These are phyloP conservation scores for Euwallacea fornicatus DNA, from an alignment of 1,140 invertebrate genomes.

Conservation along the genomic window DNA sequence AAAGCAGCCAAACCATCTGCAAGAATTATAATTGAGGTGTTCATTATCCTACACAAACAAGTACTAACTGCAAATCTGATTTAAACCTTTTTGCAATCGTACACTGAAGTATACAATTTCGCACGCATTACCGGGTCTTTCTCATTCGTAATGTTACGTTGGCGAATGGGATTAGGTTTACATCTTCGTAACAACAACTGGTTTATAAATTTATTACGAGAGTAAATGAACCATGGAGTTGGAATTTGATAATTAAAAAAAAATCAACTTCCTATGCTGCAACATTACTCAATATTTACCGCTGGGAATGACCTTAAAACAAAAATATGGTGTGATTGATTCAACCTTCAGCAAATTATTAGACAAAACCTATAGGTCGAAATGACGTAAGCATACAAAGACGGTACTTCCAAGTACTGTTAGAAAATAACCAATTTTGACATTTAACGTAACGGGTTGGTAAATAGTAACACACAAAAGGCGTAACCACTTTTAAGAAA, in stretches of 20 bases:
- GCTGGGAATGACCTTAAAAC: too few relatives aligned
- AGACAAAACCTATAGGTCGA: not conserved
- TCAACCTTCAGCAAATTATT: too few relatives aligned
- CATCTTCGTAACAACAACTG: not conserved
- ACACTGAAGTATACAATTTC: not conserved
- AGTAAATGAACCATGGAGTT: not conserved
- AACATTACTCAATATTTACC: too few relatives aligned
- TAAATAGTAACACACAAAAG: conserved; percentile 25
- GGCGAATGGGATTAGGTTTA: not conserved
- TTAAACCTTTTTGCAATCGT: not conserved
- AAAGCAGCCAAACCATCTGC: too few relatives aligned
- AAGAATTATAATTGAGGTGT: too few relatives aligned
- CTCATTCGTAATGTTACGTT: not conserved
- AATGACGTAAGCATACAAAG: not conserved
- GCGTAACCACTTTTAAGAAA: conserved; percentile 12
- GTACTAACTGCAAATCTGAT: too few relatives aligned
- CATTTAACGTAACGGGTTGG: conserved; percentile 5
- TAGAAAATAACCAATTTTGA: conserved; percentile 15
- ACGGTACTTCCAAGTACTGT: conserved; percentile 8
- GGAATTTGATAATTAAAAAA: too few relatives aligned
- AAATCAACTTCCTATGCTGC: too few relatives aligned
- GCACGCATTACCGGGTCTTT: not conserved
- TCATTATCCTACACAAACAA: too few relatives aligned
- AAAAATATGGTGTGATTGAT: too few relatives aligned
- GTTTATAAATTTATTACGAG: not conserved